Evolutionary conservation across 2,113 vertebrate species (phyloP).

Genomic region (Tragulus kanchil): DNA sequence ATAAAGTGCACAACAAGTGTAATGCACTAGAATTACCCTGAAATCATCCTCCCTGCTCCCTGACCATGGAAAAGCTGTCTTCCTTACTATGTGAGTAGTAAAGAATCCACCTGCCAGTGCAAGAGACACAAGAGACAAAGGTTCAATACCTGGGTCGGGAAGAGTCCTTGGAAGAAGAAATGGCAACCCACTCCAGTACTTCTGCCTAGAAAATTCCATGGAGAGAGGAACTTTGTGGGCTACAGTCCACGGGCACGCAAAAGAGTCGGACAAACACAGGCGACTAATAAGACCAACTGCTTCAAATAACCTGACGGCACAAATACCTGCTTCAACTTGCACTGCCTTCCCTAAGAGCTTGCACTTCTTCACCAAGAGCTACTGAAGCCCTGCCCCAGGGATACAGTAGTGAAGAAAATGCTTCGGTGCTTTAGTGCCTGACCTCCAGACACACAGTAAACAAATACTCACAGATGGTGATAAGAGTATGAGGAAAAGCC

Average conservation of each 20-base stretch:
- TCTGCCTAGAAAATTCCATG: not conserved
- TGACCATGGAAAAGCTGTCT: not conserved
- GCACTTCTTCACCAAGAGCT: not conserved
- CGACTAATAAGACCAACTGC: not conserved
- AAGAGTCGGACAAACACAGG: not conserved
- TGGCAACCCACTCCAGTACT: not conserved
- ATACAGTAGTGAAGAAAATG: not conserved
- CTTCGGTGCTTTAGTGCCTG: not conserved
- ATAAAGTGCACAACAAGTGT: not conserved
- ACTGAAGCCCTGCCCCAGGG: not conserved
- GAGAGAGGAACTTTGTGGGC: not conserved
- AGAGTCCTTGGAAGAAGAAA: not conserved
- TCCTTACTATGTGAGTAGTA: not conserved
- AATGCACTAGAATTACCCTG: not conserved
- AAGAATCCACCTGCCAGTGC: not conserved
- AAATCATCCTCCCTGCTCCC: not conserved
- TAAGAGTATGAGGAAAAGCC: not conserved
- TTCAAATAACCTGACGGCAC: not conserved
- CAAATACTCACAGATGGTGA: not conserved
- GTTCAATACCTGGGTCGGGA: not conserved
- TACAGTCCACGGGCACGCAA: not conserved
- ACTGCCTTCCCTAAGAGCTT: not conserved
- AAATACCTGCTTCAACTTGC: not conserved
- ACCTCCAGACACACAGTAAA: not conserved
- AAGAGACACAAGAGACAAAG: not conserved